A percentile compares a stretch with the other conserved stretches of the same genome.
Evolutionary conservation across 2,113 vertebrate species (phyloP).

Genomic region (Strigops habroptila): DNA sequence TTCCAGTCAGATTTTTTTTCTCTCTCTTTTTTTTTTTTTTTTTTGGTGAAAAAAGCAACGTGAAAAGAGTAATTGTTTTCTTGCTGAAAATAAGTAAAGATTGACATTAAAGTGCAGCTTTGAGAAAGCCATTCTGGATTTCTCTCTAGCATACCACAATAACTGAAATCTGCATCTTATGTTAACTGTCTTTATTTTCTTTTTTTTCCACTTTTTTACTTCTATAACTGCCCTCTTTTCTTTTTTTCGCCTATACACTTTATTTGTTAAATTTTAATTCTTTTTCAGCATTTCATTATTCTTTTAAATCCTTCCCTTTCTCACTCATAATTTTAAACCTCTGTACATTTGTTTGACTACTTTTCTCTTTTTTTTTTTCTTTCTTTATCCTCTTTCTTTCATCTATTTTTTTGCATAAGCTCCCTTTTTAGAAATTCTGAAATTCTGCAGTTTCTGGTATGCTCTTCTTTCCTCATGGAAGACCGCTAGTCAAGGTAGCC

Average conservation of each 20-base stretch:
- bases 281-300: not conserved
- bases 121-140: not conserved
- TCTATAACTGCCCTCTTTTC: not conserved
- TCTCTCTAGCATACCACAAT: not conserved
- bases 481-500: not conserved
- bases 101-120: not conserved
- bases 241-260: accelerated
- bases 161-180: not conserved
- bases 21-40: not conserved
- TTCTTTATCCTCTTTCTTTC: not conserved
- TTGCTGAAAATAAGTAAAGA: not conserved
- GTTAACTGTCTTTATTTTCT: not conserved
- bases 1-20: not conserved
- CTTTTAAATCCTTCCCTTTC: not conserved
- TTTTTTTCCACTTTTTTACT: not conserved
- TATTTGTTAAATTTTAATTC: not conserved
- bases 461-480: not conserved
- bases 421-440: not conserved
- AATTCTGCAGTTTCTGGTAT: not conserved
- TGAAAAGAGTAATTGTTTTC: not conserved
- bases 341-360: not conserved
- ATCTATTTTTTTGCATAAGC: not conserved
- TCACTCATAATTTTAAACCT: not conserved
- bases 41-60: not conserved
- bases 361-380: not conserved